phyloP scores from a whole-genome alignment of 1,140 invertebrate species.

The Spodoptera litura region DNA sequence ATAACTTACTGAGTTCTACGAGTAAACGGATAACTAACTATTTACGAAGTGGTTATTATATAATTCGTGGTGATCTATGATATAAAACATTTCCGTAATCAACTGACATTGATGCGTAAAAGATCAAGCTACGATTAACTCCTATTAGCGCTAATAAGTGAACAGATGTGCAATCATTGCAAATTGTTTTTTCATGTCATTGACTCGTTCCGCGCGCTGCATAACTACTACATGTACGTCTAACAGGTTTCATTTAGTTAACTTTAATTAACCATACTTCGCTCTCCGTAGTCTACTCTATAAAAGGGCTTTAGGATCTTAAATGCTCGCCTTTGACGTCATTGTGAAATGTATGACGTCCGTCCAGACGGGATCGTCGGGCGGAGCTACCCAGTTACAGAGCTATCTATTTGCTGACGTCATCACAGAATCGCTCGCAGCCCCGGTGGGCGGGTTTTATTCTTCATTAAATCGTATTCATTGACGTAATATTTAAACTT shows the following conservation, averaged over 20 bases:
- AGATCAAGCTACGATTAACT: too few species aligned
- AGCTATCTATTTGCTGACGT: slow-evolving; percentile 3
- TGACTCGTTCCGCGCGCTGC: too few species aligned
- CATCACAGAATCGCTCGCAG: not conserved
- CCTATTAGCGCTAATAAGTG: too few species aligned
- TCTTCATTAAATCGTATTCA: not conserved
- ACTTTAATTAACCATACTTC: not conserved
- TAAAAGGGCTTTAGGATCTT: not conserved
- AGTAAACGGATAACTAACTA: too few species aligned
- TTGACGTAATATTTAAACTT: not conserved
- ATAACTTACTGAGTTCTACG: too few species aligned
- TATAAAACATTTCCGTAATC: too few species aligned
- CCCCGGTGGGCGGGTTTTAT: slow-evolving; percentile 7
- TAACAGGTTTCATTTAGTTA: not conserved
- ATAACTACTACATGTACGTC: too few species aligned
- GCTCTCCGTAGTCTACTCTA: not conserved
- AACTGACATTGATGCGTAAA: too few species aligned
- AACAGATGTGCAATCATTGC: too few species aligned
- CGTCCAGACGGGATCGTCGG: slow-evolving; percentile 6
- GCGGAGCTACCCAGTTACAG: not conserved
- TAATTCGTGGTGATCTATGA: too few species aligned
- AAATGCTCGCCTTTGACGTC: slow-evolving; percentile 10
- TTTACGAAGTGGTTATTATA: too few species aligned
- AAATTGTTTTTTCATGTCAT: too few species aligned
- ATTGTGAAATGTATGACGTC: slow-evolving; percentile 6